These are phyloP conservation scores for Miichthys miiuy DNA, from an alignment of 2,797 vertebrate genomes.

Conservation along the genomic window DNA sequence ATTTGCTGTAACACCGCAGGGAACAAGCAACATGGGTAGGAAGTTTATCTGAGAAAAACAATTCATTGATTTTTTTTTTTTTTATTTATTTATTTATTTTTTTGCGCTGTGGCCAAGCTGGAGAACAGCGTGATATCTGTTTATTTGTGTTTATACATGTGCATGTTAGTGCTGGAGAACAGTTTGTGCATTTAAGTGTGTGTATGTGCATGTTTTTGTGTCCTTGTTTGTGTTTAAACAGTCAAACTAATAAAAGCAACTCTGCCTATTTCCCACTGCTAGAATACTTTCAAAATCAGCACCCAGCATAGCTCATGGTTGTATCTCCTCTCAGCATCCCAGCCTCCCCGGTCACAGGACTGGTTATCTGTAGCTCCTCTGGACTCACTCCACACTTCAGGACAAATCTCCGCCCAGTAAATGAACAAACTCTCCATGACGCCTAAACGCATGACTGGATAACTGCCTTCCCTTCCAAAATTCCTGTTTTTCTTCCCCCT, in stretches of 20 bases:
- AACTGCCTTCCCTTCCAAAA: slow-evolving; percentile 2
- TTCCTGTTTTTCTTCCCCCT: neutral
- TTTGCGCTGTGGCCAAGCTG: slow-evolving; percentile 10
- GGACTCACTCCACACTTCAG: slow-evolving; percentile 37
- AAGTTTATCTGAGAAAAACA: slow-evolving; percentile 34
- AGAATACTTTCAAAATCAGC: slow-evolving; percentile 39
- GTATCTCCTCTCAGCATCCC: slow-evolving; percentile 5
- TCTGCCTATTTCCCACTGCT: slow-evolving; percentile 13
- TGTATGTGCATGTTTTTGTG: slow-evolving; percentile 6
- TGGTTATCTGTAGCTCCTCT: neutral
- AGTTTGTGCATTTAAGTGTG: neutral
- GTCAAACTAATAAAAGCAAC: slow-evolving; percentile 20
- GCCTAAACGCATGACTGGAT: slow-evolving; percentile 9
- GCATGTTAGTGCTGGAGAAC: neutral
- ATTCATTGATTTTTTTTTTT: slow-evolving; percentile 39
- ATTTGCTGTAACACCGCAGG: slow-evolving; percentile 34
- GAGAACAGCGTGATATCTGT: slow-evolving; percentile 30
- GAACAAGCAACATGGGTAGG: slow-evolving; percentile 23
- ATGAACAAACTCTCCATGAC: slow-evolving; percentile 25
- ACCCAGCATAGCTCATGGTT: slow-evolving; percentile 1
- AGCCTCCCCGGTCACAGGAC: slow-evolving; percentile 6
- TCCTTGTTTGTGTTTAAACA: slow-evolving; percentile 17
- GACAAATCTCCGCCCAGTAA: slow-evolving; percentile 44
- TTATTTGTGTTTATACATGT: slow-evolving; percentile 7
- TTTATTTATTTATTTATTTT: neutral